phyloP scores from a whole-genome alignment of 2,113 vertebrate genomes.

The Elachura formosa region DNA sequence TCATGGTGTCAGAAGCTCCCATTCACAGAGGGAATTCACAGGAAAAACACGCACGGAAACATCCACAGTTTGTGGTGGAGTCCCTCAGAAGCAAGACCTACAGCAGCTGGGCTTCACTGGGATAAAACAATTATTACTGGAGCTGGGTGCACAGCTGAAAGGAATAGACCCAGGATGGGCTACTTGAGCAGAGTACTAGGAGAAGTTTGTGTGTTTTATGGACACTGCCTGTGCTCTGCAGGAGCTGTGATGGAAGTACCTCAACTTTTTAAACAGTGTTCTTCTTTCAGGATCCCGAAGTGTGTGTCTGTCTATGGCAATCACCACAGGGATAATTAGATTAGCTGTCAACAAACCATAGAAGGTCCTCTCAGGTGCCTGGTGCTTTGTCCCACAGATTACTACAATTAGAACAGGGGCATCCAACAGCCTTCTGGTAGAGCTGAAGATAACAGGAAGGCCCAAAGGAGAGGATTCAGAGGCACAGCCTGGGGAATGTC shows the following conservation, averaged over 20 bases:
- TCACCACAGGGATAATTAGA: background rate
- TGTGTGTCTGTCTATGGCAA: background rate
- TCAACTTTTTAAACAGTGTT: background rate
- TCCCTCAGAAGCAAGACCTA: background rate
- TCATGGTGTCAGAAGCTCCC: background rate
- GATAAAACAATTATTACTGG: background rate
- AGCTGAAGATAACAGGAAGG: background rate
- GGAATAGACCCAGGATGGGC: background rate
- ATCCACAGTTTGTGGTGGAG: background rate
- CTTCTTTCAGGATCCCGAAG: background rate
- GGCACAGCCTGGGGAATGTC: background rate
- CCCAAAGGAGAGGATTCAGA: background rate
- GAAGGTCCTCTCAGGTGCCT: background rate
- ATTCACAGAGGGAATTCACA: rapidly evolving
- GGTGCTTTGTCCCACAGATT: background rate
- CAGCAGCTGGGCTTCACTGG: background rate
- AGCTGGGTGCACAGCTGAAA: background rate
- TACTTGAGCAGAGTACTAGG: background rate
- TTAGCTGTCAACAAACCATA: background rate
- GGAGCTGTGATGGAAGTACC: background rate
- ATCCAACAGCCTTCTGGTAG: background rate
- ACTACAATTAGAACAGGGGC: background rate
- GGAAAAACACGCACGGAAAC: no score
- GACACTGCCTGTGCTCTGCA: background rate
- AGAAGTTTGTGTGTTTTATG: background rate